Percentiles rank a stretch among this genome's conserved stretches.
Evolutionary conservation across 2,888 invertebrate species (phyloP).

Genomic region (Latrodectus hesperus): DNA sequence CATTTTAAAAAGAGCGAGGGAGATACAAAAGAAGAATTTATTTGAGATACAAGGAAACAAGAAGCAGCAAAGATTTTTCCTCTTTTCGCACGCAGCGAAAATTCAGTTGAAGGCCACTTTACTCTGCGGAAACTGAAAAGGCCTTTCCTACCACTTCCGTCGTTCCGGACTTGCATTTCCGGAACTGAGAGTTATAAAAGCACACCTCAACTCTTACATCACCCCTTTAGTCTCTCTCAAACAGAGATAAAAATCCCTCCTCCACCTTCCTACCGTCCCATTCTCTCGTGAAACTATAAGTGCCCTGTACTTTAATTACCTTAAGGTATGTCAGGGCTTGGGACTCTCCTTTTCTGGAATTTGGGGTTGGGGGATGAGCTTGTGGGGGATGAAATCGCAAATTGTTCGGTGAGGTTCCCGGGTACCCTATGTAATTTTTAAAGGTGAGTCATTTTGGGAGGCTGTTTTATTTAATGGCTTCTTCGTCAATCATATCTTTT

Average conservation of each 20-base stretch:
- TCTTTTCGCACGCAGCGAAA: conserved; percentile 3
- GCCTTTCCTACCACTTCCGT: conserved; percentile 25
- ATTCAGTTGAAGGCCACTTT: conserved; percentile 24
- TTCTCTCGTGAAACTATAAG: conserved; percentile 36
- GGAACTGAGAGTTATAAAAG: conserved; percentile 38
- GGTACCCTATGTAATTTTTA: conserved; percentile 44
- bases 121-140: conserved; percentile 4
- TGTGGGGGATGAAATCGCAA: background rate
- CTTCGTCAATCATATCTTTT: conserved; percentile 67
- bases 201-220: conserved; percentile 4
- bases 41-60: conserved; percentile 54
- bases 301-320: conserved; percentile 54
- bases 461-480: conserved; percentile 61
- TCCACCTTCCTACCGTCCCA: background rate
- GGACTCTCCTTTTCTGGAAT: conserved; percentile 9
- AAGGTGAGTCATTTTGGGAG: conserved; percentile 49
- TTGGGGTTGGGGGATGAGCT: conserved; percentile 1
- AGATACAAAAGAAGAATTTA: conserved; percentile 13
- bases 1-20: background rate
- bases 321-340: conserved; percentile 37
- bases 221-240: background rate
- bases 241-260: conserved; percentile 53
- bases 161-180: conserved; percentile 23
- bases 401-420: conserved; percentile 7
- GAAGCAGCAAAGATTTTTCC: conserved; percentile 24